Evolutionary conservation across 1,140 invertebrate species (phyloP), one percentile per base, ranked within the genome.

Genomic region (Procambarus clarkii): DNA sequence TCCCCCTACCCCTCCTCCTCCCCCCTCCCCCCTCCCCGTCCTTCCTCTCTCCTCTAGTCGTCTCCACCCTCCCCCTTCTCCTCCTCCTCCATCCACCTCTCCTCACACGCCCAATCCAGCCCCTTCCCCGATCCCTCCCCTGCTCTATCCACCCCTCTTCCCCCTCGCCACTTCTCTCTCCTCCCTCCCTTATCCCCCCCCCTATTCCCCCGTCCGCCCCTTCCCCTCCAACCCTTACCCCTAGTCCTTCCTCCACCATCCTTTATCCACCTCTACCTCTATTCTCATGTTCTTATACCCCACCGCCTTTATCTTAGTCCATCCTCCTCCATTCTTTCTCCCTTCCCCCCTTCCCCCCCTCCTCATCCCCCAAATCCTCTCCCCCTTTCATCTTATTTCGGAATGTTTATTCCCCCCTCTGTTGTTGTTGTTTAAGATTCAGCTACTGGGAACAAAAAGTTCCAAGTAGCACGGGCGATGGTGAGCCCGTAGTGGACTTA

Each of bases 141-240:
- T 77, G 9, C 76, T 77, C 24, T 3, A 3, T 11, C 76, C 24
- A 3, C 76, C 3, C 76, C 45, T 77, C 76, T 34, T 11, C 34
- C 76, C 34, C 76, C 76, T 24, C 24, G 7, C 71, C 76, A 77
- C 18, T 48, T n/a, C 5, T 18, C 80, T 82, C 78, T 18, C 80
- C 80, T 34, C 80, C 5, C 60, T 54, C 2, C 54, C 54, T 13
- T 7, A 58, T 13, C 13, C 60, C 60, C 13, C 15, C 9, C 13
- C 60, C 60, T 15, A 5, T 13, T 58, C 21, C 21, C 24, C 50
- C 50, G 9, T 46, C 80, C 21, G 21, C 21, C 44, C 50, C 21
- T 82, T n/a, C 80, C 44, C 50, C 50, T 58, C 50, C 80, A 34
- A 21, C 80, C 60, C 80, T 21, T 58, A 3, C 50, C n/a, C 80